Evolutionary conservation across 2,888 invertebrate species (phyloP).

Genomic region (Acleris laterana): DNA sequence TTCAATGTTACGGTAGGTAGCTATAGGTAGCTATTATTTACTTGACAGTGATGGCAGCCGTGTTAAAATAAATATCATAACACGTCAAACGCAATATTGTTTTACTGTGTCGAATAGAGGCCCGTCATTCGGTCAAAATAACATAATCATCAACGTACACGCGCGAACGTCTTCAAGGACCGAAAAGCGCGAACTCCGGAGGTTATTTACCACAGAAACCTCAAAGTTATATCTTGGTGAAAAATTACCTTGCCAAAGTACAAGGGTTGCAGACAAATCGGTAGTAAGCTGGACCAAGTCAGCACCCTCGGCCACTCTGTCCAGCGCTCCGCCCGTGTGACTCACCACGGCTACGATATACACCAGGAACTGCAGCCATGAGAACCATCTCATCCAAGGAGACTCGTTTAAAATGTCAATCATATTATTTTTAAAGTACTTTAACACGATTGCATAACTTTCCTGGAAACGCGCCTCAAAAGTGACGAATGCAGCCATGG

Average conservation of each 20-base stretch:
- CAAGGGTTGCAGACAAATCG: slow-evolving; percentile 24
- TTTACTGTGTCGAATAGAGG: too few relatives aligned
- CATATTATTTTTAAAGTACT: slow-evolving; percentile 14
- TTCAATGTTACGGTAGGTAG: too few relatives aligned
- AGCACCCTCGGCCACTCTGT: slow-evolving; percentile 10
- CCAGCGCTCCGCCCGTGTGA: slow-evolving; percentile 14
- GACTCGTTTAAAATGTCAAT: slow-evolving; percentile 25
- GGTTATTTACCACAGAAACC: too few relatives aligned
- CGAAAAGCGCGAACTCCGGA: too few relatives aligned
- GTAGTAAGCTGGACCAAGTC: slow-evolving; percentile 20
- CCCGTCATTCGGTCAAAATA: too few relatives aligned
- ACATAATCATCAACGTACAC: too few relatives aligned
- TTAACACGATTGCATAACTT: slow-evolving; percentile 14
- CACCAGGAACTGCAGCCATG: slow-evolving; percentile 12
- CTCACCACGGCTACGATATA: slow-evolving; percentile 9
- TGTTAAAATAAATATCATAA: too few relatives aligned
- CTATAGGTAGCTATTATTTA: too few relatives aligned
- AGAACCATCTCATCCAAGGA: neutral
- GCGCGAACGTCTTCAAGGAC: too few relatives aligned
- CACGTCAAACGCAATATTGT: too few relatives aligned
- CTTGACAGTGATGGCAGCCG: too few relatives aligned
- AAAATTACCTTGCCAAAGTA: slow-evolving; percentile 24
- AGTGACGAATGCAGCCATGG: slow-evolving; percentile 20
- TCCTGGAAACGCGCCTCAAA: slow-evolving; percentile 17
- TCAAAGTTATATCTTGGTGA: too few relatives aligned